A percentile compares a stretch with the other conserved stretches of the same genome.
Conservation (phyloP, 2,888 invertebrate species). For the Bimastos eiseni region DNA sequence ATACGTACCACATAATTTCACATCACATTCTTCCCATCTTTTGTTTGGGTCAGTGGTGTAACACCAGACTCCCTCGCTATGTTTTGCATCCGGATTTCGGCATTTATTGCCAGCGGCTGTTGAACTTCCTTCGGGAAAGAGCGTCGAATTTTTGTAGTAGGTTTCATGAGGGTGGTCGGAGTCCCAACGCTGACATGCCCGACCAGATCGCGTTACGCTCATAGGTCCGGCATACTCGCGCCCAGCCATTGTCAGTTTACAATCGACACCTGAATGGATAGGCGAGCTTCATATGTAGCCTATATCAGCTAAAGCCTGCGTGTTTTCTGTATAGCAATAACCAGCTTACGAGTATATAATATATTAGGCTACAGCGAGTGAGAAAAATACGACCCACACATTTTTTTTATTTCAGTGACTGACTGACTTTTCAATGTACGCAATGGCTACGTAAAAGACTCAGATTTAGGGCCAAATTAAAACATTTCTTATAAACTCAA, state of each 20-base stretch:
- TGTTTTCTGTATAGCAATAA: no score
- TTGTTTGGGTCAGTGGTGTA: conserved; percentile 10
- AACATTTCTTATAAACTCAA: no score
- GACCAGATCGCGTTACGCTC: conserved; percentile 21
- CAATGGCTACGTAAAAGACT: no score
- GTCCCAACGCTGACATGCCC: conserved; percentile 23
- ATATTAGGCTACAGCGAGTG: no score
- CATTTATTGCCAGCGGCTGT: conserved; percentile 18
- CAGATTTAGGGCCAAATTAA: no score
- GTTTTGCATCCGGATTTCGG: conserved; percentile 26
- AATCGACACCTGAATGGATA: no score
- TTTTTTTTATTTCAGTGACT: no score
- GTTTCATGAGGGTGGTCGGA: background rate
- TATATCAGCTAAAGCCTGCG: no score
- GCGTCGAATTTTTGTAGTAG: background rate
- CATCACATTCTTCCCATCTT: conserved; percentile 30
- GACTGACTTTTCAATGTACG: no score
- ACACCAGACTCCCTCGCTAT: conserved; percentile 30
- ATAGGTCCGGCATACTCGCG: conserved; percentile 26
- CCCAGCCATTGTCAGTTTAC: background rate
- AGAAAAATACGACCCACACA: no score
- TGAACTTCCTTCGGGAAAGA: conserved; percentile 18
- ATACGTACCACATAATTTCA: conserved; percentile 16
- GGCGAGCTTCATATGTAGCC: no score
- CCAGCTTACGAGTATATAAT: no score